A percentile compares a stretch with the other conserved stretches of the same genome.
Conservation (phyloP, 1,140 invertebrate genomes). For the Drosophila serrata region DNA sequence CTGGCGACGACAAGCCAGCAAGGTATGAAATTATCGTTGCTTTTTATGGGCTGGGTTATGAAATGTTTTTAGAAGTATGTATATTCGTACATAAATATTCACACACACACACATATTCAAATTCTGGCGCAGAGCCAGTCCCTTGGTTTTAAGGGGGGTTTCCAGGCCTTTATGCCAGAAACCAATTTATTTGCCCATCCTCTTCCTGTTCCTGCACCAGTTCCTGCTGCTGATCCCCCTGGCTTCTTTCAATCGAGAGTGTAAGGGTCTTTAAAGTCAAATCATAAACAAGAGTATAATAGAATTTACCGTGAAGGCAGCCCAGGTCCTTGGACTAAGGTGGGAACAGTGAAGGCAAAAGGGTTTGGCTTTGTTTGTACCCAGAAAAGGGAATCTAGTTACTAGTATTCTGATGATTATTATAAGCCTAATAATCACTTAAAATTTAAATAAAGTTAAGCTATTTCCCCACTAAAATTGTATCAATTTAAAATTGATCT, state of each 20-base stretch:
- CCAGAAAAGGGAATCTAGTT: background rate
- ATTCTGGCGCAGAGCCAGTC: constrained; percentile 24
- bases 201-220: constrained; percentile 32
- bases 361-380: background rate
- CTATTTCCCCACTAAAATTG: background rate
- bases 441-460: no score
- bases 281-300: constrained; percentile 52
- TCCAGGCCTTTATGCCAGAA: constrained; percentile 54
- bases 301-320: constrained; percentile 30
- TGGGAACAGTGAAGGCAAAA: background rate
- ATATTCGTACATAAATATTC: constrained; percentile 47
- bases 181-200: constrained; percentile 64
- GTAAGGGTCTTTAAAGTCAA: constrained; percentile 39
- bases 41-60: constrained; percentile 46
- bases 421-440: no score
- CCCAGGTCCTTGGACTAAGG: background rate
- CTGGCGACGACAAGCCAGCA: constrained; percentile 42
- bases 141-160: constrained; percentile 1
- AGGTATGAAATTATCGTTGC: constrained; percentile 41
- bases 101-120: constrained; percentile 56
- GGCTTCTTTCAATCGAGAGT: constrained; percentile 23
- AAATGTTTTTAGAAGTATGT: constrained; percentile 35
- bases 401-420: background rate
- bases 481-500: background rate
- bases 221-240: constrained; percentile 17